These are phyloP conservation scores for Psephotus haematonotus DNA, from an alignment of 2,113 vertebrate species.

Conservation along the genomic window DNA sequence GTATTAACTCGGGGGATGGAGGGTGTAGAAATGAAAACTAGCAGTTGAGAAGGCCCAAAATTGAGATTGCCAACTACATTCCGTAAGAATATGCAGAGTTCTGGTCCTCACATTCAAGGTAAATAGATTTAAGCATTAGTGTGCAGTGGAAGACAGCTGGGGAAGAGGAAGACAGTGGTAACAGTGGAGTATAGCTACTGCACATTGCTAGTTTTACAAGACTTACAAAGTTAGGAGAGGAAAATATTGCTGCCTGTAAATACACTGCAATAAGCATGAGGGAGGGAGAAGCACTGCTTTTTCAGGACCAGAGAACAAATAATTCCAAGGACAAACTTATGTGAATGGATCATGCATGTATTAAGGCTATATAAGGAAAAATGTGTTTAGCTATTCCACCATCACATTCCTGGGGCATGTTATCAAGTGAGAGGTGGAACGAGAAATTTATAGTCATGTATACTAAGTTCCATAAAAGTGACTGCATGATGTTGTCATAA, in stretches of 20 bases:
- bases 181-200: neutral
- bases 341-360: neutral
- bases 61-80: neutral
- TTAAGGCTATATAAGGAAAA: neutral
- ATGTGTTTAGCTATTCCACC: neutral
- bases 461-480: neutral
- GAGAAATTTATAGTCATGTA: neutral
- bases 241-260: neutral
- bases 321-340: neutral
- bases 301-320: neutral
- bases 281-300: neutral
- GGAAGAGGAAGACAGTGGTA: neutral
- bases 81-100: neutral
- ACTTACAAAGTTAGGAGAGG: neutral
- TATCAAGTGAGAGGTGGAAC: neutral
- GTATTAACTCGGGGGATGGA: neutral
- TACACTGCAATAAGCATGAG: fast-evolving
- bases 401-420: fast-evolving
- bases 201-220: neutral
- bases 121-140: neutral
- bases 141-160: neutral
- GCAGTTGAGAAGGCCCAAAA: neutral
- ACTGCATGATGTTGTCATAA: neutral
- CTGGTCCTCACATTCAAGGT: neutral
- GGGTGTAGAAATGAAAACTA: neutral